Evolutionary conservation across 2,888 invertebrate genomes (phyloP).

Genomic region (Notodonta ziczac): DNA sequence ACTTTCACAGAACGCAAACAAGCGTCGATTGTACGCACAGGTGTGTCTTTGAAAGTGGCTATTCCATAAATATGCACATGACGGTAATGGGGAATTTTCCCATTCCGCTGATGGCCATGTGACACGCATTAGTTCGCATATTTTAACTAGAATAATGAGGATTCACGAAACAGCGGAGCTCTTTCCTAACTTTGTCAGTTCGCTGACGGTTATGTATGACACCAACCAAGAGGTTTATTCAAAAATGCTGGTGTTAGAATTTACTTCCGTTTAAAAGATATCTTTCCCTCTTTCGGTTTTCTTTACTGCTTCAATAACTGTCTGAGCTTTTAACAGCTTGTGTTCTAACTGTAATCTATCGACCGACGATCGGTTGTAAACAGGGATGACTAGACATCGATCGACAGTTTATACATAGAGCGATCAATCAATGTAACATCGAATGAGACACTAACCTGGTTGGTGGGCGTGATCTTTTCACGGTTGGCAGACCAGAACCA

Average conservation of each 20-base stretch:
- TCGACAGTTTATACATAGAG: no score
- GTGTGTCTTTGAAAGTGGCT: constrained; percentile 37
- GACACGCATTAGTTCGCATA: constrained; percentile 35
- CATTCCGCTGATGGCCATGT: constrained; percentile 20
- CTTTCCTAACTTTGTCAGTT: neutral
- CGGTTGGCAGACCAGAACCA: constrained; percentile 98
- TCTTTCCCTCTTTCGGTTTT: neutral
- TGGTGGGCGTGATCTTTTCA: constrained; percentile 93
- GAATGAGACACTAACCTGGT: constrained; percentile 78
- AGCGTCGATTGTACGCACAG: constrained; percentile 29
- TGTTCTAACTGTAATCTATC: no score
- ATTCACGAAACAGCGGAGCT: constrained; percentile 2
- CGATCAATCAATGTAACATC: no score
- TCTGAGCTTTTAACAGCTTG: no score
- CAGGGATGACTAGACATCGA: no score
- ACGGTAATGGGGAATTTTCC: constrained; percentile 27
- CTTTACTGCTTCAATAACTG: neutral
- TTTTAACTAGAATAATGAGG: constrained; percentile 17
- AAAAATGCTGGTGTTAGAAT: neutral
- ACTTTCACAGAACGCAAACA: constrained; percentile 33
- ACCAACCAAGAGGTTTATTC: neutral
- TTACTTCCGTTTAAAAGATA: neutral
- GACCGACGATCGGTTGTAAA: no score
- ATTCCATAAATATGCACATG: constrained; percentile 31
- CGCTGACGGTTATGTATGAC: neutral